Evolutionary conservation across 1,140 invertebrate species (phyloP).

Genomic region (Drosophila insularis): DNA sequence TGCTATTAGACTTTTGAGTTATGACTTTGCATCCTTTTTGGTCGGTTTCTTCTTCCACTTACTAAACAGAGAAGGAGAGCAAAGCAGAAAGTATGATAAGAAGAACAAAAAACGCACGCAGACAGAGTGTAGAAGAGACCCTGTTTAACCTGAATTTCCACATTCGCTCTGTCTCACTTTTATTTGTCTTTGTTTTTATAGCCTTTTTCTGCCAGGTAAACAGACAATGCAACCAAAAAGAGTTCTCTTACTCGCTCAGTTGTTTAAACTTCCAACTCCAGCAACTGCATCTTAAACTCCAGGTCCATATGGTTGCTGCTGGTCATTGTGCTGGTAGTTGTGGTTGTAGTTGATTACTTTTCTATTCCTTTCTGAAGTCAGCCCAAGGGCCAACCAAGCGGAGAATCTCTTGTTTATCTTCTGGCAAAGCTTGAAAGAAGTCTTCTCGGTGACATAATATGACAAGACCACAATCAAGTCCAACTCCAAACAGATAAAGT

Average conservation of each 20-base stretch:
- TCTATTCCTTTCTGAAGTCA: neutral
- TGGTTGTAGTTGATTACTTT: slow-evolving; percentile 56
- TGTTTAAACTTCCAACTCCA: slow-evolving; percentile 33
- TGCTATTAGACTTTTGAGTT: slow-evolving; percentile 71
- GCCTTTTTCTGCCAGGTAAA: slow-evolving; percentile 74
- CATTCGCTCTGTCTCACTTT: slow-evolving; percentile 61
- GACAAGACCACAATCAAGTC: slow-evolving; percentile 17
- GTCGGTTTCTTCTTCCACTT: slow-evolving; percentile 29
- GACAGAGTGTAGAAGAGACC: slow-evolving; percentile 28
- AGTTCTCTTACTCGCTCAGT: slow-evolving; percentile 23
- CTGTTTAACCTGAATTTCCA: slow-evolving; percentile 79
- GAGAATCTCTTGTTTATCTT: slow-evolving; percentile 24
- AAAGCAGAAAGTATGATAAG: neutral
- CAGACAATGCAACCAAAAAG: slow-evolving; percentile 35
- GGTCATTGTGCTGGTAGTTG: neutral
- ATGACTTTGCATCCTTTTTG: slow-evolving; percentile 72
- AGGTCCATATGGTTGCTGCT: slow-evolving; percentile 2
- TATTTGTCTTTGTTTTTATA: slow-evolving; percentile 78
- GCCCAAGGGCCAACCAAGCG: slow-evolving; percentile 45
- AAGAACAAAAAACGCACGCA: slow-evolving; percentile 11
- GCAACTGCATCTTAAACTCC: slow-evolving; percentile 50
- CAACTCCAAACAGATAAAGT: neutral
- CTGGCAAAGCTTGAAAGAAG: slow-evolving; percentile 5
- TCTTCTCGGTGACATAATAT: slow-evolving; percentile 43
- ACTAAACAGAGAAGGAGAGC: slow-evolving; percentile 4